Percentiles rank a stretch among this genome's conserved stretches.
These are phyloP conservation scores for Mus pahari DNA, from an alignment of 2,113 vertebrate genomes.

Conservation along the genomic window DNA sequence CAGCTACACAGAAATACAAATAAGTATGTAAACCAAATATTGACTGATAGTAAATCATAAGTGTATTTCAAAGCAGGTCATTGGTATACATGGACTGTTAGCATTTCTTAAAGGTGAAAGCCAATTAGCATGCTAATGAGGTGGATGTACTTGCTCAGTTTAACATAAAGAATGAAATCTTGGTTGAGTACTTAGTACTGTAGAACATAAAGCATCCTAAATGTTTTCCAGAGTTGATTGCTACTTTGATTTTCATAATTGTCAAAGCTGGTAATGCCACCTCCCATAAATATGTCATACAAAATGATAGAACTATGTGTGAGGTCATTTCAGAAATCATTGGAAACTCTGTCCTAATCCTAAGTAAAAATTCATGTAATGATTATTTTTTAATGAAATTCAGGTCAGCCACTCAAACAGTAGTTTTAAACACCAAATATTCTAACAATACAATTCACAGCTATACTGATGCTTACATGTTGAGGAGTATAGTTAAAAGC, in stretches of 20 bases:
- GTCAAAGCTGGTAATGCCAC: neutral
- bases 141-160: neutral
- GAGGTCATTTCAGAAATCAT: neutral
- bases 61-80: neutral
- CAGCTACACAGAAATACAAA: neutral
- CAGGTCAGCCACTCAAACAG: neutral
- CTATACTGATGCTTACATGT: neutral
- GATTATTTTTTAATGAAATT: neutral
- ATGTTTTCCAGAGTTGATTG: neutral
- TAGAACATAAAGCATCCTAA: neutral
- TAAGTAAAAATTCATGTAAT: neutral
- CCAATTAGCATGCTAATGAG: neutral
- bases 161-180: neutral
- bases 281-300: neutral
- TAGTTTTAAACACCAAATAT: neutral
- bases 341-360: neutral
- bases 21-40: neutral
- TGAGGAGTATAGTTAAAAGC: neutral
- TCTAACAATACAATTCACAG: neutral
- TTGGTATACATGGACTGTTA: neutral
- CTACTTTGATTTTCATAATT: neutral
- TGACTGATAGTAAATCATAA: neutral
- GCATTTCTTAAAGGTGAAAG: neutral
- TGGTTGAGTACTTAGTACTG: neutral
- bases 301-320: neutral